Conservation (phyloP, 2,113 vertebrate genomes). For the Raja brachyura region DNA sequence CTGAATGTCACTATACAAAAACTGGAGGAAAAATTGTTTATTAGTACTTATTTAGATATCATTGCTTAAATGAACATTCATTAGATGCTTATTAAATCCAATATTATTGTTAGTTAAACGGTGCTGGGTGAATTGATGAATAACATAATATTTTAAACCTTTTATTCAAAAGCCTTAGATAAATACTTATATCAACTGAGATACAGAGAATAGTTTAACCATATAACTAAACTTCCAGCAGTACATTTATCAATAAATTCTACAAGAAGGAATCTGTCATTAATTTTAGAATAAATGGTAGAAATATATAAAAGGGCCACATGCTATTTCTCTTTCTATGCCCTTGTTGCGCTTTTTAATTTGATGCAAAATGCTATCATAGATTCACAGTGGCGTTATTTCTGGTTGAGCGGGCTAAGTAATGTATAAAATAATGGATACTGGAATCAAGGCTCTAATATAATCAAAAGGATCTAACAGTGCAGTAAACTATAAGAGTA, state of each 20-base stretch:
- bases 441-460: not conserved
- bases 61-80: not conserved
- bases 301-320: not conserved
- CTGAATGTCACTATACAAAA: conserved; percentile 43
- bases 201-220: not conserved
- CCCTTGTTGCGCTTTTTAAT: conserved; percentile 28
- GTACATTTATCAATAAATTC: not conserved
- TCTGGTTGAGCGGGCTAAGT: conserved; percentile 19
- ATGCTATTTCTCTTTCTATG: conserved; percentile 2
- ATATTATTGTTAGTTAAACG: not conserved
- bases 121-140: not conserved
- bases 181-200: not conserved
- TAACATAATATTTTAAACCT: not conserved
- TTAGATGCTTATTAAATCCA: not conserved
- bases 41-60: not conserved
- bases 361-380: conserved; percentile 26
- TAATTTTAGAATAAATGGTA: conserved; percentile 10
- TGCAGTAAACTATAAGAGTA: not conserved
- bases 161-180: not conserved
- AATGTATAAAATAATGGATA: conserved; percentile 28
- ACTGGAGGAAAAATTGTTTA: not conserved
- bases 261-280: not conserved
- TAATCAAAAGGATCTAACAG: conserved; percentile 18
- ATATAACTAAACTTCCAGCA: not conserved
- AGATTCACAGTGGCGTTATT: conserved; percentile 11